phyloP scores from a whole-genome alignment of 2,797 vertebrate species.

The Okamejei kenojei region DNA sequence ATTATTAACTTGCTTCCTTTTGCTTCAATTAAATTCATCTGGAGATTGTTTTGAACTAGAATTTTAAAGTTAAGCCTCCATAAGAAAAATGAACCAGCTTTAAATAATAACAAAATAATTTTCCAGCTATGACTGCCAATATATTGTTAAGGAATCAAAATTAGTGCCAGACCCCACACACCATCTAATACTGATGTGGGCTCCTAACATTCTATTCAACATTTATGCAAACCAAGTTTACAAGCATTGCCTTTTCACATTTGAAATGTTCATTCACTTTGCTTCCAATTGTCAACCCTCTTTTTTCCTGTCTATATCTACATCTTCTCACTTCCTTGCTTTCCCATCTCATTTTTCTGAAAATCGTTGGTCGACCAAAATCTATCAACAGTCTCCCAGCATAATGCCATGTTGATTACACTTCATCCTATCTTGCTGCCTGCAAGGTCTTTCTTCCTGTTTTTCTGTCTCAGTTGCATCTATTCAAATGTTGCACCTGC shows the following conservation, averaged over 20 bases:
- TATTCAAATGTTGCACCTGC: background rate
- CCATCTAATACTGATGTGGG: background rate
- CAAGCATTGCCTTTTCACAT: background rate
- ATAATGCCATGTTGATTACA: background rate
- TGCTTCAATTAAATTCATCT: slow-evolving; percentile 17
- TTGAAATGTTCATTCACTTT: background rate
- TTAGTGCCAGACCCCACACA: background rate
- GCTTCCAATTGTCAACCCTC: background rate
- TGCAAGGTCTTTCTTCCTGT: background rate
- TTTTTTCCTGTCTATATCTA: background rate
- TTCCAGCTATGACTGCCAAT: background rate
- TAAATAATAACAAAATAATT: background rate
- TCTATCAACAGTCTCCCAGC: background rate
- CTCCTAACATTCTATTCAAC: background rate
- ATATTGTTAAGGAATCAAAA: background rate
- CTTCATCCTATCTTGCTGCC: background rate
- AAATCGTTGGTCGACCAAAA: background rate
- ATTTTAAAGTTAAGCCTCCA: background rate
- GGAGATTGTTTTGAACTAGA: background rate
- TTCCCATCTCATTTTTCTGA: background rate
- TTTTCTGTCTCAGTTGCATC: background rate
- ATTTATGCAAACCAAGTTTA: background rate
- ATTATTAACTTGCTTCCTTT: background rate
- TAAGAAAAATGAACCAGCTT: background rate
- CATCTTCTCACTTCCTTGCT: background rate